Evolutionary conservation across 2,113 vertebrate genomes (phyloP).

Genomic region (Neopipo cinnamomea): DNA sequence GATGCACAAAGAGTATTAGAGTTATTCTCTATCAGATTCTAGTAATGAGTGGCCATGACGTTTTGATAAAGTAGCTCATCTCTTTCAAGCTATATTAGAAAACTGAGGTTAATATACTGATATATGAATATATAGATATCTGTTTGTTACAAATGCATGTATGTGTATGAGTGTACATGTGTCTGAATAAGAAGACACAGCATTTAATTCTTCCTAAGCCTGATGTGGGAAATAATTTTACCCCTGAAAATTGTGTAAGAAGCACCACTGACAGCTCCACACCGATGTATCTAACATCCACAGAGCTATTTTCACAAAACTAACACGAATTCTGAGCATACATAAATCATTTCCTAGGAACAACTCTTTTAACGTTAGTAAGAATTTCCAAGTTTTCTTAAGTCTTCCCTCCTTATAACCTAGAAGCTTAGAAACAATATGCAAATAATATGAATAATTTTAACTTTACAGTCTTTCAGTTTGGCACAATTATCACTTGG

Average conservation of each 20-base stretch:
- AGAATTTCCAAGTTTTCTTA: not conserved
- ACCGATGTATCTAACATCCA: not conserved
- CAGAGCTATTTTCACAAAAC: not conserved
- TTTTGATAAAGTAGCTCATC: not conserved
- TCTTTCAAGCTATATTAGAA: not conserved
- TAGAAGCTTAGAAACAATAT: not conserved
- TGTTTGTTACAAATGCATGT: not conserved
- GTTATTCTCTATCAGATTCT: not conserved
- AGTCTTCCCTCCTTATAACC: not conserved
- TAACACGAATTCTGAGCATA: not conserved
- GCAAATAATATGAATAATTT: not conserved
- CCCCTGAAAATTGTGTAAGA: not conserved
- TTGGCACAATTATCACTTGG: not conserved
- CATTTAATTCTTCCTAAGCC: not conserved
- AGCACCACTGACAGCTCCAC: rapidly evolving
- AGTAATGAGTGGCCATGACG: not conserved
- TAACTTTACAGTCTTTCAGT: not conserved
- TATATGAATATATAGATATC: not conserved
- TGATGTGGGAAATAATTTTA: not conserved
- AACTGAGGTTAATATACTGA: not conserved
- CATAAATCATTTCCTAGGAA: not conserved
- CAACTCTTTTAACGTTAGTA: not conserved
- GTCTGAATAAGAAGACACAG: not conserved
- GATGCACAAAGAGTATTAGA: not conserved
- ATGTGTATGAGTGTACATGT: not conserved